Evolutionary conservation across 2,113 vertebrate species (phyloP).

Genomic region (Coturnix japonica): DNA sequence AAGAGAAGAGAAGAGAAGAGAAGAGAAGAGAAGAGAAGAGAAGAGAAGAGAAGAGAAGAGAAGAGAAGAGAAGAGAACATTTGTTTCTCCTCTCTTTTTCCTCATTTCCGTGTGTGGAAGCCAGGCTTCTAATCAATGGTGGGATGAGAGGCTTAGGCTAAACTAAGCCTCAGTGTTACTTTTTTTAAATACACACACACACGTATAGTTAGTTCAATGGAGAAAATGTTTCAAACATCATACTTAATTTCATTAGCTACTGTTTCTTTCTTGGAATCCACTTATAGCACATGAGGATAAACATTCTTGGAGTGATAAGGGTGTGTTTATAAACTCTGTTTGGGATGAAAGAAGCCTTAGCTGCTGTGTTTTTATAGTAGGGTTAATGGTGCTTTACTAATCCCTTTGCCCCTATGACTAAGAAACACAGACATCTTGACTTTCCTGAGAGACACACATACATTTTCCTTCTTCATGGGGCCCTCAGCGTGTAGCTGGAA

Average conservation of each 20-base stretch:
- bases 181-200: background rate
- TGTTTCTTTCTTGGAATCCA: constrained; percentile 71
- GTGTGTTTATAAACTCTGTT: constrained; percentile 75
- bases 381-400: constrained; percentile 79
- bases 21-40: background rate
- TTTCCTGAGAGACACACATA: background rate
- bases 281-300: constrained; percentile 74
- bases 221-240: constrained; percentile 59
- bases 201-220: constrained; percentile 13
- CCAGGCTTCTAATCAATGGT: constrained; percentile 2
- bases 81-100: background rate
- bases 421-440: constrained; percentile 49
- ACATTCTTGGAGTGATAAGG: constrained; percentile 73
- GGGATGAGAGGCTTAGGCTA: constrained; percentile 14
- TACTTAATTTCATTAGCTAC: constrained; percentile 78
- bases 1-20: background rate
- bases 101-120: background rate
- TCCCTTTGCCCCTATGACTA: constrained; percentile 65
- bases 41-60: too few species aligned
- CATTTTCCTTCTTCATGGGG: constrained; percentile 14
- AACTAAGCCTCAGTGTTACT: background rate
- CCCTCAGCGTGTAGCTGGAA: background rate
- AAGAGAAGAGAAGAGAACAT: too few species aligned
- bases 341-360: constrained; percentile 76
- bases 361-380: constrained; percentile 71